Base-by-base conservation (phyloP, 2,797 vertebrate species). In the Semaprochilodus insignis region DNA sequence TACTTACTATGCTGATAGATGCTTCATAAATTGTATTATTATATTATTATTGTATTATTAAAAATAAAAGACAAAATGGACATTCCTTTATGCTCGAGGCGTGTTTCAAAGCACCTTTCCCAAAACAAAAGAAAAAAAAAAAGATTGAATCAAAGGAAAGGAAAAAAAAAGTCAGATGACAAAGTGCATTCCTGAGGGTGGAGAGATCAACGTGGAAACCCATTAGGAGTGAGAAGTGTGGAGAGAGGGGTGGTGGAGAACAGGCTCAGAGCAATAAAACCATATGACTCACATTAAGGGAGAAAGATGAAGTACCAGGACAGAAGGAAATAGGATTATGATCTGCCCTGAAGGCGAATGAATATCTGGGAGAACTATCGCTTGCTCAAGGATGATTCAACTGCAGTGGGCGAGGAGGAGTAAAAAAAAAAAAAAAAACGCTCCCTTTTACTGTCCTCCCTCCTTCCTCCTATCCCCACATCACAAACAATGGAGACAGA, bases 321-420 rank as follows among this genome's bases (percentile, higher is more conserved):
- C 82, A 84, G 84, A 83, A 87, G 92, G 90, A 93, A 94, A 93
- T 91, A 90, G 91, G 93, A 94, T 94, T 93, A 93, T 91, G 91
- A 93, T 91, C 89, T 89, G 88, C 74, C 90, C 93, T 85, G 48
- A 75, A 89, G 92, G 92, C 90, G 88, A 91, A 91, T 92, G 88
- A 91, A 89, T 87, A 88, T 87, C 88, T 90, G 88, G 89, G 84
- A 92, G 88, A 90, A 89, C 89, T 89, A 87, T 87, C 85, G 85
- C 87, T 88, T 87, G 88, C 92, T 91, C 87, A 91, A 88, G 85
- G 88, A 93, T 91, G 89, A 93, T 90, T 93, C 90, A 90, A 83
- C 80, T 75, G 66, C 87, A 87, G 63, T 72, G 88, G 87, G 84
- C 69, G 81, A 88, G 88, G 85, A 77, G 59, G 85, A 74, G 6